Base-by-base conservation (phyloP, 2,888 invertebrate genomes). In the Sisyra nigra region DNA sequence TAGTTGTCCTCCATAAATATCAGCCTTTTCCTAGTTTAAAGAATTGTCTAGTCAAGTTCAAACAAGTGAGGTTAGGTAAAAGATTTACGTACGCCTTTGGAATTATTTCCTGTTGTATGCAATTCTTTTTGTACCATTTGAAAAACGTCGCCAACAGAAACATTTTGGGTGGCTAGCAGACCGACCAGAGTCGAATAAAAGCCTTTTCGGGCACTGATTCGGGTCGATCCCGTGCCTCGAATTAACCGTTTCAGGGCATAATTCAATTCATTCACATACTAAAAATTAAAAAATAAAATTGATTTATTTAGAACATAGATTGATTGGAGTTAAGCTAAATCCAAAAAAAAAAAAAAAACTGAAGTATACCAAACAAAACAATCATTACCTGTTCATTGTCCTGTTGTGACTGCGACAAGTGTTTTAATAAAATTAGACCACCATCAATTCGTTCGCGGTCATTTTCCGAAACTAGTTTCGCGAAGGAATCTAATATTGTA, bases 231-330 rank as follows among this genome's bases (percentile, higher is more conserved):
- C 47, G 83, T 62, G 47, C 85, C 83, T 50, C 81, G 67, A 3
- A 86, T 66, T 40, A 85, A 60, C 50, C 85, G 68, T 48, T 71
- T 74, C 30, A 86, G 55, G 0, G 74, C 71, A 61, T 85, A 83
- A 38, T 70, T 63, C 9, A 76, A 49, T 56, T 83, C 80, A 55
- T 71, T 68, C 52, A 65, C 65, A 53, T 66, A 69, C 80, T 76
- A 54, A 46, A 66, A 58, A 45, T 39, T 34, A 51, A 48, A 46
- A 44, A 41, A 44, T 13, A 44, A 45, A 36, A 30, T 19, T 14
- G 5, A 29, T 31, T 33, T 29, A 30, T 33, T 10, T 14, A 32
- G 2, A 30, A 32, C 13, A 67, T n/a, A n/a, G n/a, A n/a, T n/a
- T n/a, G n/a, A n/a, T n/a, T n/a, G n/a, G n/a, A n/a, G n/a, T n/a